phyloP scores from a whole-genome alignment of 2,113 vertebrate species.

The Serinus canaria region DNA sequence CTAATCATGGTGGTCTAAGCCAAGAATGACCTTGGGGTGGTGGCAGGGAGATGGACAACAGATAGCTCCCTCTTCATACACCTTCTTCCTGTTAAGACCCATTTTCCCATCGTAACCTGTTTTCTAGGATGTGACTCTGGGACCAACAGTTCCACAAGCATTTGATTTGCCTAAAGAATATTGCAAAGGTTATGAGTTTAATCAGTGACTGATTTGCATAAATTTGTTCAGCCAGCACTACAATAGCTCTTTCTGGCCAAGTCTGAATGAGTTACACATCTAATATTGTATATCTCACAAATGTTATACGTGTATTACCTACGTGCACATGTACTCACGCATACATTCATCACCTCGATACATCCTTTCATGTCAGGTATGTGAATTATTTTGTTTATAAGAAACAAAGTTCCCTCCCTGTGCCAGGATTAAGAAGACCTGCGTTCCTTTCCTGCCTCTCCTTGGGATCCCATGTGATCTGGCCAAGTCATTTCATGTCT shows the following conservation, averaged over 20 bases:
- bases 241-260: conserved; percentile 19
- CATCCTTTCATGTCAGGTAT: conserved; percentile 38
- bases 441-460: conserved; percentile 15
- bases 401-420: conserved; percentile 17
- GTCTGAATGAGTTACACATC: background rate
- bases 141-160: background rate
- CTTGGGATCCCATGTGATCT: conserved; percentile 7
- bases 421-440: conserved; percentile 25
- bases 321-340: background rate
- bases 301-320: background rate
- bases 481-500: conserved; percentile 46
- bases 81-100: background rate
- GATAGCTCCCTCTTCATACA: background rate
- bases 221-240: conserved; percentile 40
- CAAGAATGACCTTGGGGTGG: background rate
- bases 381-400: conserved; percentile 59
- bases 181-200: background rate
- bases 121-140: background rate
- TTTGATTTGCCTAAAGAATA: conserved; percentile 6
- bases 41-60: background rate
- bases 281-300: background rate
- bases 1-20: background rate
- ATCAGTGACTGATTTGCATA: background rate
- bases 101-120: background rate
- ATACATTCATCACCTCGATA: background rate